Conservation (phyloP, 1,140 invertebrate species). For the Brachystomella parvula region DNA sequence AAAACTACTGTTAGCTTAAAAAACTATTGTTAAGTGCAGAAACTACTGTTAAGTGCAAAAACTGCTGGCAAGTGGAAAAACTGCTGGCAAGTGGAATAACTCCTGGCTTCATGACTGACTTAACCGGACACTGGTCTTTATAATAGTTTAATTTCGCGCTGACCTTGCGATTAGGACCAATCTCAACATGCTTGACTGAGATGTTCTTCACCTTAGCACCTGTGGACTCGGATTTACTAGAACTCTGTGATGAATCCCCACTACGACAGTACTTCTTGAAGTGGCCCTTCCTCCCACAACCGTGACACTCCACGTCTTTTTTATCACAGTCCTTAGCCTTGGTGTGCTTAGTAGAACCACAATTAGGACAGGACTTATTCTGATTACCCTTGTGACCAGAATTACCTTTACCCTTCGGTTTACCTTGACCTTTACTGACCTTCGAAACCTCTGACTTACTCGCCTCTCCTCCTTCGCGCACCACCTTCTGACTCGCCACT, state of each 20-base stretch:
- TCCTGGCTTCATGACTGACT: no score
- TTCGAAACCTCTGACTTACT: not conserved
- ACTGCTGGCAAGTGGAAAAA: no score
- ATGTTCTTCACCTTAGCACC: not conserved
- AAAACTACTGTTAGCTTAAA: no score
- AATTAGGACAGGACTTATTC: constrained; percentile 9
- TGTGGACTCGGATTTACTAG: not conserved
- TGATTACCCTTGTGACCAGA: not conserved
- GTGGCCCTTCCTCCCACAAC: constrained; percentile 13
- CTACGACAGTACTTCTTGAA: constrained; percentile 8
- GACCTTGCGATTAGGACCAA: no score
- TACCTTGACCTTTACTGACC: not conserved
- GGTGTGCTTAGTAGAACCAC: constrained; percentile 15
- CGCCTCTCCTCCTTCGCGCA: not conserved
- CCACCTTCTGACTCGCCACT: constrained; percentile 1
- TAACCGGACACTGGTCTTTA: no score
- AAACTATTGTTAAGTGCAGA: no score
- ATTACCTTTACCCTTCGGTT: not conserved
- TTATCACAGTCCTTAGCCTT: constrained; percentile 11
- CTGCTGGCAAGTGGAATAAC: no score
- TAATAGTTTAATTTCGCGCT: no score
- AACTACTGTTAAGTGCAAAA: no score
- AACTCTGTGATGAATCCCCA: no score
- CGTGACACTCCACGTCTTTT: constrained; percentile 11
- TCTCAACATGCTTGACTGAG: not conserved